These are phyloP conservation scores for Coendou prehensilis DNA, from an alignment of 2,797 vertebrate genomes.

Conservation along the genomic window DNA sequence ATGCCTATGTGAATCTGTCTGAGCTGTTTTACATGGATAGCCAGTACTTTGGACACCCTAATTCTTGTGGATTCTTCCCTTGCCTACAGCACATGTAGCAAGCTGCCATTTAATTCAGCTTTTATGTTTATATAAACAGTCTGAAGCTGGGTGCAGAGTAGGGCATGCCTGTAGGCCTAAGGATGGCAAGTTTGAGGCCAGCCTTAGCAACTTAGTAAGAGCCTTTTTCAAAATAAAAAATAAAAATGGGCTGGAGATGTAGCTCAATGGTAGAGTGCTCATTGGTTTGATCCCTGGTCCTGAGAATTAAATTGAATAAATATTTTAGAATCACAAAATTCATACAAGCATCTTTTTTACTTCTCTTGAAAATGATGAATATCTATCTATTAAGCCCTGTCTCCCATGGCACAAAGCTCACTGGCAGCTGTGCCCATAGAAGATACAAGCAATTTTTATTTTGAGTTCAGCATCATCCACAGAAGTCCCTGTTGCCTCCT, in stretches of 20 bases:
- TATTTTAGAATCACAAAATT: neutral
- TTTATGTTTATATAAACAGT: neutral
- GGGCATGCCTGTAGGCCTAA: neutral
- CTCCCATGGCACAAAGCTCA: neutral
- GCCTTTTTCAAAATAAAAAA: neutral
- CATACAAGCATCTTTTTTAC: neutral
- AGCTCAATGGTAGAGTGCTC: neutral
- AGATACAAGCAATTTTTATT: neutral
- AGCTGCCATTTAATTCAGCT: neutral
- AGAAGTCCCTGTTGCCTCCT: slow-evolving; percentile 50
- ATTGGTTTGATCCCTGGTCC: neutral
- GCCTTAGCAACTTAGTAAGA: neutral
- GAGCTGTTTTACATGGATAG: neutral
- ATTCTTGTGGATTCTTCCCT: neutral
- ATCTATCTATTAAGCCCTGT: neutral
- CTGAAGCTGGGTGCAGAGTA: neutral
- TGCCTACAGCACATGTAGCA: neutral
- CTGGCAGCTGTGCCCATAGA: neutral
- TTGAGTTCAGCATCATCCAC: neutral
- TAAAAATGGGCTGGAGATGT: neutral
- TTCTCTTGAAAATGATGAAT: neutral
- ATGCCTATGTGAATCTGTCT: accelerated
- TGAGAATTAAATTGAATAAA: neutral
- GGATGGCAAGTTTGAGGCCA: neutral
- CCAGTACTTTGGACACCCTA: neutral